phyloP scores from a whole-genome alignment of 2,888 invertebrate species.

The Euproctis similis region DNA sequence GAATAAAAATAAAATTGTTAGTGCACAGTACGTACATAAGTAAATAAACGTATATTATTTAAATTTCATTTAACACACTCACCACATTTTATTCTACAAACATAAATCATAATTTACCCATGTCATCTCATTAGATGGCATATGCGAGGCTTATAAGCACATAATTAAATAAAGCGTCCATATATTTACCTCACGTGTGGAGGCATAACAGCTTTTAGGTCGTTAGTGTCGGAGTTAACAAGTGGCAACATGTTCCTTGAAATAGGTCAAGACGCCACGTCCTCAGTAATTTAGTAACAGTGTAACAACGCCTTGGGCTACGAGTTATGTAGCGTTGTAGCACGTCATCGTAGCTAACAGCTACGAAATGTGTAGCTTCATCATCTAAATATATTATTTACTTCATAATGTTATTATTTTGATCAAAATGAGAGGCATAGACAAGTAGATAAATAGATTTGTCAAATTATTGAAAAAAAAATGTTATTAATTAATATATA shows the following conservation, averaged over 20 bases:
- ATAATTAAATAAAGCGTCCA: constrained; percentile 29
- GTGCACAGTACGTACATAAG: too few species aligned
- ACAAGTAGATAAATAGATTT: too few species aligned
- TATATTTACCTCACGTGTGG: constrained; percentile 34
- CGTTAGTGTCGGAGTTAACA: constrained; percentile 49
- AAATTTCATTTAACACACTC: neutral
- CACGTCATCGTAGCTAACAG: constrained; percentile 27
- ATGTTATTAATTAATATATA: too few species aligned
- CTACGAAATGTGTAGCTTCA: too few species aligned
- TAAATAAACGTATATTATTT: neutral
- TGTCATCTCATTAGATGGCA: constrained; percentile 18
- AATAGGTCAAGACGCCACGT: constrained; percentile 56
- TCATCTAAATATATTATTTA: too few species aligned
- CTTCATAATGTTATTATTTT: too few species aligned
- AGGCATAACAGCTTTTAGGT: constrained; percentile 34
- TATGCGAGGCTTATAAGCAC: constrained; percentile 5
- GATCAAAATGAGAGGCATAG: too few species aligned
- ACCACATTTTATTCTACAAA: neutral
- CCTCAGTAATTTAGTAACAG: constrained; percentile 47
- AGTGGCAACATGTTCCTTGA: constrained; percentile 43
- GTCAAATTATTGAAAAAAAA: too few species aligned
- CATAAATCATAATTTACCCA: constrained; percentile 10
- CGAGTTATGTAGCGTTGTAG: constrained; percentile 23
- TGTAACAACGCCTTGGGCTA: constrained; percentile 47
- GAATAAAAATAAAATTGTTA: too few species aligned